phyloP scores from a whole-genome alignment of 2,888 invertebrate genomes.

The Exocentrus adspersus region DNA sequence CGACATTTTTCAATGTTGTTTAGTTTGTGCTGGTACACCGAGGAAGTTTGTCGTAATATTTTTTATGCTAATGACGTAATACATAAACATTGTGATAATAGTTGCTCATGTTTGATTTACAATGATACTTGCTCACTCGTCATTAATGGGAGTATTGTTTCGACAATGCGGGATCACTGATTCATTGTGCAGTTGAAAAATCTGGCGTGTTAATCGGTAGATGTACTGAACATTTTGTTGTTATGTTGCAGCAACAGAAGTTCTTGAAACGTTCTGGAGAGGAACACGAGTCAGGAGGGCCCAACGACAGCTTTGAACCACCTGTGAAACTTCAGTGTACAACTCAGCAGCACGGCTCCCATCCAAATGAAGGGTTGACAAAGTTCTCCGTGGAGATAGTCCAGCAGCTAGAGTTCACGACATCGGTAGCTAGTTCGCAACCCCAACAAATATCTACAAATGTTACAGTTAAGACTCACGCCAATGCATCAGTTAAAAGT shows the following conservation, averaged over 20 bases:
- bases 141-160: slow-evolving; percentile 24
- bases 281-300: slow-evolving; percentile 68
- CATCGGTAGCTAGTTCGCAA: slow-evolving; percentile 86
- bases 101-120: slow-evolving; percentile 40
- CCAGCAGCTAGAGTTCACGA: slow-evolving; percentile 90
- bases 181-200: slow-evolving; percentile 15
- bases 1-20: slow-evolving; percentile 37
- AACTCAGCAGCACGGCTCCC: slow-evolving; percentile 65
- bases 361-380: slow-evolving; percentile 67
- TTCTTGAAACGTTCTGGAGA: slow-evolving; percentile 79
- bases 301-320: slow-evolving; percentile 71
- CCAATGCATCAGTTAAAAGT: slow-evolving; percentile 74
- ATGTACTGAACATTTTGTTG: slow-evolving; percentile 33
- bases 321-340: slow-evolving; percentile 79
- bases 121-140: slow-evolving; percentile 30
- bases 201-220: slow-evolving; percentile 1
- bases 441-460: slow-evolving; percentile 92
- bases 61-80: slow-evolving; percentile 50
- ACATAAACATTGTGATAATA: slow-evolving; percentile 49
- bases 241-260: slow-evolving; percentile 80
- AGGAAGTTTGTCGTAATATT: slow-evolving; percentile 42
- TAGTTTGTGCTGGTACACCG: slow-evolving; percentile 32
- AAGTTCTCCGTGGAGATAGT: slow-evolving; percentile 94
- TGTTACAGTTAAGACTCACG: slow-evolving; percentile 87
- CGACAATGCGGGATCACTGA: slow-evolving; percentile 8